A percentile compares a stretch with the other conserved stretches of the same genome.
These are phyloP conservation scores for Poecilus cupreus DNA, from an alignment of 2,888 invertebrate species.

Conservation along the genomic window DNA sequence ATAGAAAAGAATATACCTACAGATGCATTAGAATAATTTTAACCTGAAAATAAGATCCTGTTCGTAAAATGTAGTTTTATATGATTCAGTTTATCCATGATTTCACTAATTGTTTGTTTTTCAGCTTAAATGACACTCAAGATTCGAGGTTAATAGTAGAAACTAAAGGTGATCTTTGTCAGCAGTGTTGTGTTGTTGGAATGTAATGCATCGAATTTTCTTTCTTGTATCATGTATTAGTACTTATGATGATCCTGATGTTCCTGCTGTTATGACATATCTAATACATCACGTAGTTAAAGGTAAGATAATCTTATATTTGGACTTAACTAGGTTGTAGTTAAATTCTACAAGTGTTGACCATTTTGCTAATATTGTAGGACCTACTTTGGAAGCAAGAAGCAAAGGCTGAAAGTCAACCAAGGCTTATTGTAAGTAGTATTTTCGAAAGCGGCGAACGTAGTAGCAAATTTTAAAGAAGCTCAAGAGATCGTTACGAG, in stretches of 20 bases:
- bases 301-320: slow-evolving; percentile 75
- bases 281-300: slow-evolving; percentile 90
- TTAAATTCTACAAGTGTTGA: too few relatives aligned
- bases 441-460: slow-evolving; percentile 86
- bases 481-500: slow-evolving; percentile 83
- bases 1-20: too few relatives aligned
- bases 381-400: slow-evolving; percentile 92
- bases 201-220: slow-evolving; percentile 89
- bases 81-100: background rate
- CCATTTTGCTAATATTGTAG: slow-evolving; percentile 71
- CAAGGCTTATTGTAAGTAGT: slow-evolving; percentile 84
- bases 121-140: slow-evolving; percentile 71
- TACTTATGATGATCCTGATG: slow-evolving; percentile 80
- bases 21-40: slow-evolving; percentile 65
- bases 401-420: slow-evolving; percentile 84
- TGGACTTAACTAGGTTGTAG: background rate
- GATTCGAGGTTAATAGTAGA: slow-evolving; percentile 73
- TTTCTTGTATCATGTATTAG: slow-evolving; percentile 81
- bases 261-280: slow-evolving; percentile 86
- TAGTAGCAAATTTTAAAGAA: slow-evolving; percentile 86
- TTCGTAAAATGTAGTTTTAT: slow-evolving; percentile 32
- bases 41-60: slow-evolving; percentile 52
- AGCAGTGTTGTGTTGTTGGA: slow-evolving; percentile 82
- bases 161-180: slow-evolving; percentile 67
- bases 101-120: slow-evolving; percentile 59